Evolutionary conservation across 2,113 vertebrate species (phyloP).

Genomic region (Stictonetta naevosa): DNA sequence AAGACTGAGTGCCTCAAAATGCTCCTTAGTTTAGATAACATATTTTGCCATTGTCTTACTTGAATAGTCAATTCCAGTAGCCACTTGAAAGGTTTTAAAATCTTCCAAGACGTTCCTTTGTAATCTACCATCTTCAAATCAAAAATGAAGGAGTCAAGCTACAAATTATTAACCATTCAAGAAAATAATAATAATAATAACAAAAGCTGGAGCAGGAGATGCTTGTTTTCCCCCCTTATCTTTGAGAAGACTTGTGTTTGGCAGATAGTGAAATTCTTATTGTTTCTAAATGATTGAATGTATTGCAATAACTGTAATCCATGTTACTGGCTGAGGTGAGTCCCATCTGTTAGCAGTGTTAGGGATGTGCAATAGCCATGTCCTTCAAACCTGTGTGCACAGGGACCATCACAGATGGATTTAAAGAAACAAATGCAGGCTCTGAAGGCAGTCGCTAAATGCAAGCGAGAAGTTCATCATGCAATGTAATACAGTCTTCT

Average conservation of each 20-base stretch:
- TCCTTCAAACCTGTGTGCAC: neutral
- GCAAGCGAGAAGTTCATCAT: neutral
- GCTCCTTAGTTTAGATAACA: neutral
- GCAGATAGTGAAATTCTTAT: neutral
- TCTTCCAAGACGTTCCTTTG: neutral
- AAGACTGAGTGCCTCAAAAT: neutral
- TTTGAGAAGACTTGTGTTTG: neutral
- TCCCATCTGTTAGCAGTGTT: constrained; percentile 27
- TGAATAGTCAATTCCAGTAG: neutral
- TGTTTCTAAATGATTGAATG: neutral
- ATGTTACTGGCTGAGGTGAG: neutral
- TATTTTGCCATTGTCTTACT: neutral
- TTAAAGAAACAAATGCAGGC: neutral
- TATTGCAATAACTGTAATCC: neutral
- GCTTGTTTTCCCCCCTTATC: neutral
- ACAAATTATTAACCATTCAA: neutral
- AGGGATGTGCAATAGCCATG: neutral
- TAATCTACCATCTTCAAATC: neutral
- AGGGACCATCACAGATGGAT: neutral
- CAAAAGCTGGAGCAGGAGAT: neutral
- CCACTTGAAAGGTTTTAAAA: neutral
- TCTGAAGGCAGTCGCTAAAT: neutral
- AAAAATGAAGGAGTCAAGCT: neutral
- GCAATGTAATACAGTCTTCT: neutral
- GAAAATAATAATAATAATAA: neutral